Evolutionary conservation across 2,797 vertebrate genomes (phyloP).

Genomic region (Eospalax fontanierii): DNA sequence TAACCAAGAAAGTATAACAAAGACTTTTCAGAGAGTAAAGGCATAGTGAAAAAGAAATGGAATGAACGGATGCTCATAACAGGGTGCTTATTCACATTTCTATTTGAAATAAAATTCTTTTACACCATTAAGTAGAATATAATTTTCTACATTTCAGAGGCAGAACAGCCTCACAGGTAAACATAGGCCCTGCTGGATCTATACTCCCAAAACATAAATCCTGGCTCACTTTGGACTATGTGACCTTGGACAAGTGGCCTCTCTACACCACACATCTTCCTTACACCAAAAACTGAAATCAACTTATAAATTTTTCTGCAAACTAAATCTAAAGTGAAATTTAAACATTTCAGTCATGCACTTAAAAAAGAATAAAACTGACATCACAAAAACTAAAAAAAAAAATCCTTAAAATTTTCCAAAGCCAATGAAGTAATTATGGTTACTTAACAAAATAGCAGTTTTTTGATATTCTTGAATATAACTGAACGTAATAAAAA

Average conservation of each 20-base stretch:
- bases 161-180: neutral
- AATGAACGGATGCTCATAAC: neutral
- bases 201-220: neutral
- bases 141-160: neutral
- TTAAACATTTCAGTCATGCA: neutral
- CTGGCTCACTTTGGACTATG: neutral
- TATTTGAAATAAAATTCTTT: constrained; percentile 14
- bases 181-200: neutral
- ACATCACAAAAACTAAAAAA: neutral
- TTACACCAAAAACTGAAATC: neutral
- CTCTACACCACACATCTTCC: neutral
- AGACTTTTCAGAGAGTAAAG: neutral
- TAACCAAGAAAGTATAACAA: neutral
- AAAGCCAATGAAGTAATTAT: neutral
- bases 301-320: neutral
- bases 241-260: neutral
- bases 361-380: neutral
- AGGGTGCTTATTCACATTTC: neutral
- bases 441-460: neutral
- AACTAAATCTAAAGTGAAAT: neutral
- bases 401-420: neutral
- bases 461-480: neutral
- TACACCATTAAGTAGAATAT: neutral
- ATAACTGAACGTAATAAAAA: neutral
- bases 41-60: neutral